A percentile compares a stretch with the other conserved stretches of the same genome.
Evolutionary conservation across 2,888 invertebrate species (phyloP).

Genomic region (Nephrotoma guestfalica): DNA sequence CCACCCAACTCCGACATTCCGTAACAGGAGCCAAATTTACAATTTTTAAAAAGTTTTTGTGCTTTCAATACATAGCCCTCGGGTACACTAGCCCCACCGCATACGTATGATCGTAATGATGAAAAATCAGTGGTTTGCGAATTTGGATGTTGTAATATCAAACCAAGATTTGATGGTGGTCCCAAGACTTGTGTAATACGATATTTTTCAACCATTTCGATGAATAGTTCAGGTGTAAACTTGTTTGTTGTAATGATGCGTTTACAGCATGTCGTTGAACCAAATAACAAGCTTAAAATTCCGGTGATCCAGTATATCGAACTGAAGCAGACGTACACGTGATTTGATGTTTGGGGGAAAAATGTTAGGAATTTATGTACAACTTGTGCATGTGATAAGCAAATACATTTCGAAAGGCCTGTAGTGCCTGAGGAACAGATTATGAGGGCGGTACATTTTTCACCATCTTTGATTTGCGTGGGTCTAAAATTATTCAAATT

Average conservation of each 20-base stretch:
- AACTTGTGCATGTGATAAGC: slow-evolving; percentile 1
- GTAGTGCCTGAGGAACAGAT: slow-evolving; percentile 7
- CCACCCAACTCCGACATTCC: background rate
- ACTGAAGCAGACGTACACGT: background rate
- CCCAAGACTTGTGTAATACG: background rate
- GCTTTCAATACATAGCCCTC: background rate
- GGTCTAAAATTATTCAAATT: background rate
- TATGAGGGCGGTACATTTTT: background rate
- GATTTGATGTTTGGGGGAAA: background rate
- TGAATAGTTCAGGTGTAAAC: background rate
- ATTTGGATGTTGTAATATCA: slow-evolving; percentile 1
- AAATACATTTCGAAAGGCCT: slow-evolving; percentile 1
- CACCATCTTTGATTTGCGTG: background rate
- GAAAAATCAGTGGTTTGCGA: slow-evolving; percentile 5
- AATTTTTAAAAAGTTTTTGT: background rate
- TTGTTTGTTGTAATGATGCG: background rate
- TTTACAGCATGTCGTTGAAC: background rate
- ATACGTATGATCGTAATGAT: background rate
- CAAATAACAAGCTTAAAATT: background rate
- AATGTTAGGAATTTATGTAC: background rate
- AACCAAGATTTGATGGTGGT: slow-evolving; percentile 2
- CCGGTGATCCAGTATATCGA: background rate
- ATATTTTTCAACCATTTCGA: slow-evolving; percentile 1
- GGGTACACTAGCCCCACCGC: background rate
- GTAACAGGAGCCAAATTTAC: background rate